These are phyloP conservation scores for Heliconius himera DNA, from an alignment of 1,140 invertebrate genomes.

Conservation along the genomic window DNA sequence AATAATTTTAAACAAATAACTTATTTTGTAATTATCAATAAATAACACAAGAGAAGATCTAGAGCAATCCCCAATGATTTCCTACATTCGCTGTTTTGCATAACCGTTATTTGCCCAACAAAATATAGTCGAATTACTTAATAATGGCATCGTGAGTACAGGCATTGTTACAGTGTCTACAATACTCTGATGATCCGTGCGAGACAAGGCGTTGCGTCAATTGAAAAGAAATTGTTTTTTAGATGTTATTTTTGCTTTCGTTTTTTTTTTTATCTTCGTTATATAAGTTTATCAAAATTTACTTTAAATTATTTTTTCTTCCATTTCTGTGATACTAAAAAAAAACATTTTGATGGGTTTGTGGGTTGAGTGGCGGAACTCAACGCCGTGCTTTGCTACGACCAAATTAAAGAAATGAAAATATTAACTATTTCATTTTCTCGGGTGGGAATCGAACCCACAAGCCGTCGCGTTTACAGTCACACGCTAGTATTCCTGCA, in stretches of 20 bases:
- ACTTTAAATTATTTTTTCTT: neutral
- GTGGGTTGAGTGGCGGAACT: too few species aligned
- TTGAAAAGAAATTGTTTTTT: conserved; percentile 2
- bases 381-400: too few species aligned
- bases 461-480: too few species aligned
- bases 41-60: conserved; percentile 18
- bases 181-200: conserved; percentile 26
- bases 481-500: too few species aligned
- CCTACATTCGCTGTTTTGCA: conserved; percentile 33
- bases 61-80: conserved; percentile 30
- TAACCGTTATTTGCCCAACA: conserved; percentile 37
- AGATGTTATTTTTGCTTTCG: neutral
- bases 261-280: neutral
- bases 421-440: too few species aligned
- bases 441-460: too few species aligned
- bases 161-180: conserved; percentile 34
- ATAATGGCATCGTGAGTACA: conserved; percentile 33
- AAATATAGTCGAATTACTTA: conserved; percentile 37
- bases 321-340: neutral
- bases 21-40: conserved; percentile 20
- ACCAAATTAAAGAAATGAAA: too few species aligned
- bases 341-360: too few species aligned
- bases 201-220: conserved; percentile 31
- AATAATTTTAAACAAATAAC: too few species aligned
- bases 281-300: neutral